A percentile compares a stretch with the other conserved stretches of the same genome.
phyloP scores from a whole-genome alignment of 2,888 invertebrate species.

The Leucophora obtusa region DNA sequence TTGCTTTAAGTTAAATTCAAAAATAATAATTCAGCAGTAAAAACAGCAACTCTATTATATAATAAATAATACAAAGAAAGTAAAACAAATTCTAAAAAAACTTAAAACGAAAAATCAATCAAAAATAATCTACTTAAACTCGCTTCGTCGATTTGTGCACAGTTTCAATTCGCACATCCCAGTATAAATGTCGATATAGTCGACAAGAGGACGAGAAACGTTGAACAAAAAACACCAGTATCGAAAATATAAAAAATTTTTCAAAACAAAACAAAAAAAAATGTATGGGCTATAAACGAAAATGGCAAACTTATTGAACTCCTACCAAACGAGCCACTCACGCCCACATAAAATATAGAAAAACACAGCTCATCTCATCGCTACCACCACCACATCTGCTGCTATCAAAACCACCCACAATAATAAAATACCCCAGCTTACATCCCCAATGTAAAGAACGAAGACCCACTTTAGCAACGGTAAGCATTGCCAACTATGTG shows the following conservation, averaged over 20 bases:
- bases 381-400: not conserved
- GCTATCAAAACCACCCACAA: slow-evolving; percentile 19
- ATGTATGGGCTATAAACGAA: slow-evolving; percentile 57
- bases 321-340: slow-evolving; percentile 47
- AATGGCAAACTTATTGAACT: slow-evolving; percentile 64
- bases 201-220: slow-evolving; percentile 23
- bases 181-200: slow-evolving; percentile 11
- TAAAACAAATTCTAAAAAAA: slow-evolving; percentile 61
- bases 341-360: slow-evolving; percentile 44
- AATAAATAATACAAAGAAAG: slow-evolving; percentile 44
- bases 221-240: slow-evolving; percentile 50
- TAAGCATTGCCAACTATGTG: slow-evolving; percentile 20
- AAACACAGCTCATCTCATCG: slow-evolving; percentile 19
- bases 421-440: slow-evolving; percentile 11
- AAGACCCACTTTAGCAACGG: slow-evolving; percentile 42
- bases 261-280: slow-evolving; percentile 55
- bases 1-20: too few species aligned
- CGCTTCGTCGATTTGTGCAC: slow-evolving; percentile 61
- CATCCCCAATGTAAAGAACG: slow-evolving; percentile 43
- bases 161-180: slow-evolving; percentile 59
- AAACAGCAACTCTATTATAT: slow-evolving; percentile 19
- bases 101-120: slow-evolving; percentile 69
- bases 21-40: too few species aligned
- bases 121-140: slow-evolving; percentile 71
- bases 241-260: slow-evolving; percentile 52